Evolutionary conservation across 1,140 invertebrate species (phyloP).

Genomic region (Aphidius ervi): DNA sequence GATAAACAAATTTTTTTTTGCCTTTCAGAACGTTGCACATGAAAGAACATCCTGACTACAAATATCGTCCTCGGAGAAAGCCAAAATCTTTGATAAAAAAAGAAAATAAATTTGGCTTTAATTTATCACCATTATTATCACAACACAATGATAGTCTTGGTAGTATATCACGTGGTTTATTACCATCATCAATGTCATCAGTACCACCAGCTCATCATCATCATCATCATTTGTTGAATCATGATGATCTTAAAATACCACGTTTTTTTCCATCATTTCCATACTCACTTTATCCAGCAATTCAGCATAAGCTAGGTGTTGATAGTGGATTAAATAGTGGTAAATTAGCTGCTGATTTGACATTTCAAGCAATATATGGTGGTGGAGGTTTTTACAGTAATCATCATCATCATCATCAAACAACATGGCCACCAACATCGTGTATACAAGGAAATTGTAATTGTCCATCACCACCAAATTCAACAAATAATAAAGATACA

Average conservation of each 20-base stretch:
- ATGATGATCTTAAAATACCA: conserved; percentile 65
- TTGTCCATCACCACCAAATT: conserved; percentile 38
- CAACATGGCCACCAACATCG: conserved; percentile 22
- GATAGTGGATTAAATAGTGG: conserved; percentile 52
- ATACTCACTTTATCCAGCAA: conserved; percentile 64
- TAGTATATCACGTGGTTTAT: conserved; percentile 57
- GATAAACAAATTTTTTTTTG: too few relatives aligned
- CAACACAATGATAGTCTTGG: conserved; percentile 48
- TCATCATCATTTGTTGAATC: conserved; percentile 55
- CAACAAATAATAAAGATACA: conserved; percentile 33
- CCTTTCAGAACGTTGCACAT: conserved; percentile 84
- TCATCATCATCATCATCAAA: conserved; percentile 40
- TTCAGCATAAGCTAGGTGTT: conserved; percentile 60
- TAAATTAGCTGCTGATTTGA: conserved; percentile 64
- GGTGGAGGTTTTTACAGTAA: conserved; percentile 52
- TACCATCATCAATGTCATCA: conserved; percentile 55
- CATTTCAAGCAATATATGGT: conserved; percentile 59
- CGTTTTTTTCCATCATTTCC: conserved; percentile 67
- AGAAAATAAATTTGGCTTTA: conserved; percentile 69
- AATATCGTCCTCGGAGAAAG: conserved; percentile 87
- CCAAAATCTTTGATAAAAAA: conserved; percentile 76
- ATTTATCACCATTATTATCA: conserved; percentile 60
- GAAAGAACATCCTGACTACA: conserved; percentile 96
- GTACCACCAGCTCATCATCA: conserved; percentile 49
- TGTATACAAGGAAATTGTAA: conserved; percentile 42